Evolutionary conservation across 64 coral and sea anemone genomes (phyloP).

Genomic region (Catalaphyllia jardinei): DNA sequence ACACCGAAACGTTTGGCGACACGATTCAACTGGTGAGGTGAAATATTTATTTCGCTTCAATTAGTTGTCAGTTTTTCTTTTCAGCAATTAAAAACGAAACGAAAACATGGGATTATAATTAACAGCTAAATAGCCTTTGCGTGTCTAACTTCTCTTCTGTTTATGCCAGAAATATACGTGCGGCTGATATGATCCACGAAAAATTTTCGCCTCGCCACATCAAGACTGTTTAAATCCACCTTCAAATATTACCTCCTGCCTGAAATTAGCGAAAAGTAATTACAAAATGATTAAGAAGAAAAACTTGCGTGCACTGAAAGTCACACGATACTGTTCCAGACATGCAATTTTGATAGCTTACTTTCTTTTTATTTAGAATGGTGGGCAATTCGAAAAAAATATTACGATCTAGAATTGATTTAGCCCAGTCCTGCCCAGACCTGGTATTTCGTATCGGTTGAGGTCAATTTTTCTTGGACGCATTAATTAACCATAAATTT

Average conservation of each 20-base stretch:
- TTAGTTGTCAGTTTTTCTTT: not conserved
- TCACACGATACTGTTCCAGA: not conserved
- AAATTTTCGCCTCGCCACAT: not conserved
- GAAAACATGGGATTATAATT: not conserved
- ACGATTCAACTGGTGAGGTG: too few species aligned
- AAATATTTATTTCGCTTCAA: too few species aligned
- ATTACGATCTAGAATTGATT: not conserved
- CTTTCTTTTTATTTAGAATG: too few species aligned
- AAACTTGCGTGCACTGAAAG: not conserved
- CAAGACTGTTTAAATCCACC: slow-evolving; percentile 2
- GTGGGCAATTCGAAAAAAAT: too few species aligned
- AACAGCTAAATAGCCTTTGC: not conserved
- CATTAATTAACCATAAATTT: too few species aligned
- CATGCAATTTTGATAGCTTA: not conserved
- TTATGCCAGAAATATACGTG: not conserved
- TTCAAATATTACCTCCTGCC: slow-evolving; percentile 19
- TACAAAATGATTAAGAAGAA: not conserved
- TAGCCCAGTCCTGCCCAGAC: too few species aligned
- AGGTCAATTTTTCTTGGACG: too few species aligned
- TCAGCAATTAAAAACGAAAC: not conserved
- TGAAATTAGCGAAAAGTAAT: not conserved
- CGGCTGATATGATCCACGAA: not conserved
- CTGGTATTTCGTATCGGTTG: too few species aligned
- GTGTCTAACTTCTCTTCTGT: not conserved
- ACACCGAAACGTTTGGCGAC: too few species aligned